These are phyloP conservation scores for Harlomillsia oculata DNA, from an alignment of 1,140 invertebrate genomes.

Conservation along the genomic window DNA sequence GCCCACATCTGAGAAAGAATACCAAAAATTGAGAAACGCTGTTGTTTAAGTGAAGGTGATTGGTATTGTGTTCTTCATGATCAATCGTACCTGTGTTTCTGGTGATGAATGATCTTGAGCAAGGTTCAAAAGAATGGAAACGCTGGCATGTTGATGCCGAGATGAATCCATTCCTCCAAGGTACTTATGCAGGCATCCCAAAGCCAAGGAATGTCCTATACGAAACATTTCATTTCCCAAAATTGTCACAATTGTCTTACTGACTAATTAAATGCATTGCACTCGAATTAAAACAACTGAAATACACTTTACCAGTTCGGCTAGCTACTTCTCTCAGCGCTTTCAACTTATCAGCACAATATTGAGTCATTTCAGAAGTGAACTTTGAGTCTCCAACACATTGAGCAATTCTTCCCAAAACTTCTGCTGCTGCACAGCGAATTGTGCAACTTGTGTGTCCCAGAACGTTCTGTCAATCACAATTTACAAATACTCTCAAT, in stretches of 20 bases:
- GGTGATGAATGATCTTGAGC: slow-evolving; percentile 85
- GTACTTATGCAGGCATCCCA: slow-evolving; percentile 84
- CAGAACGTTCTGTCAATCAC: slow-evolving; percentile 53
- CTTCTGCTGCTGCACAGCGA: slow-evolving; percentile 76
- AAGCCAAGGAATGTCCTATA: slow-evolving; percentile 69
- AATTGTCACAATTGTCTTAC: no score
- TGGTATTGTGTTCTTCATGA: neutral
- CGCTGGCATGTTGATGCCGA: slow-evolving; percentile 83
- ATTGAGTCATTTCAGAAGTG: slow-evolving; percentile 81
- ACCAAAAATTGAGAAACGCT: neutral
- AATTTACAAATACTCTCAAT: neutral
- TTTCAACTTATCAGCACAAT: slow-evolving; percentile 80
- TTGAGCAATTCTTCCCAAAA: slow-evolving; percentile 79
- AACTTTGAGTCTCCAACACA: slow-evolving; percentile 74
- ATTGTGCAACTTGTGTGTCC: slow-evolving; percentile 74
- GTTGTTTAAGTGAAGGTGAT: slow-evolving; percentile 18
- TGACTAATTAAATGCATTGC: no score
- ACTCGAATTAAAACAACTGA: no score
- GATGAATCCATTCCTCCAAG: slow-evolving; percentile 82
- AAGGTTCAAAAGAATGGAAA: slow-evolving; percentile 84
- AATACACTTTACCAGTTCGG: slow-evolving; percentile 76
- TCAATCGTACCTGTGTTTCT: slow-evolving; percentile 64
- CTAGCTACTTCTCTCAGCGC: slow-evolving; percentile 77
- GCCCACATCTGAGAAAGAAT: slow-evolving; percentile 72
- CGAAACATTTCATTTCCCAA: no score